A percentile compares a stretch with the other conserved stretches of the same genome.
Conservation (phyloP, 2,797 vertebrate species). For the Hyperoplus immaculatus region DNA sequence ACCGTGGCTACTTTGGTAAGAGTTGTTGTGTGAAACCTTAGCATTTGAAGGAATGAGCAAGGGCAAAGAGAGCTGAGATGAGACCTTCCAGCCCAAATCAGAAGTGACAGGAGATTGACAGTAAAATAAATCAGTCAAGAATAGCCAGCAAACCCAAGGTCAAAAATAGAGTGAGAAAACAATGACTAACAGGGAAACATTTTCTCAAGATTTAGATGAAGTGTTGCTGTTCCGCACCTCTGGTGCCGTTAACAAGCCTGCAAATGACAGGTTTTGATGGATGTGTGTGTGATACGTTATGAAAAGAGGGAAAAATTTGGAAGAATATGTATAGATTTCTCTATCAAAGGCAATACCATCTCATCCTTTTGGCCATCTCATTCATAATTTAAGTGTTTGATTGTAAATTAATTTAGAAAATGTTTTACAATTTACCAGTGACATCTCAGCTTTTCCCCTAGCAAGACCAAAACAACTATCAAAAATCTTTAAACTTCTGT, state of each 20-base stretch:
- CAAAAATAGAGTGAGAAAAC: conserved; percentile 83
- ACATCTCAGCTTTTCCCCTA: neutral
- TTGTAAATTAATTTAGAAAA: neutral
- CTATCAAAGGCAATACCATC: conserved; percentile 6
- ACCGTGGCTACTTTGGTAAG: conserved; percentile 20
- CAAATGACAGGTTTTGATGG: conserved; percentile 63
- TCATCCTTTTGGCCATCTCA: neutral
- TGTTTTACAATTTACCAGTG: neutral
- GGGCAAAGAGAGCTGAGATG: conserved; percentile 76
- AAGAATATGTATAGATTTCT: conserved; percentile 3
- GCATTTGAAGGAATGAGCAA: conserved; percentile 81
- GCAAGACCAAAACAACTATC: neutral
- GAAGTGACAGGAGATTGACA: conserved; percentile 86
- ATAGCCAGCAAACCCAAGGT: conserved; percentile 75
- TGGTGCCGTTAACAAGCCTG: conserved; percentile 68
- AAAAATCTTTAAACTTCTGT: neutral
- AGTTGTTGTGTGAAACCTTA: conserved; percentile 56
- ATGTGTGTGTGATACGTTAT: conserved; percentile 44
- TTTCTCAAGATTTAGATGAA: conserved; percentile 75
- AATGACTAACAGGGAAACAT: conserved; percentile 77
- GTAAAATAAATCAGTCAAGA: conserved; percentile 82
- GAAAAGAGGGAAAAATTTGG: conserved; percentile 27
- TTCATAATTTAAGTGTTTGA: neutral
- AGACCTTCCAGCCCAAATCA: conserved; percentile 73
- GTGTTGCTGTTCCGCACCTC: conserved; percentile 68